phyloP scores from a whole-genome alignment of 1,140 invertebrate species.

The Leptinotarsa defecta region DNA sequence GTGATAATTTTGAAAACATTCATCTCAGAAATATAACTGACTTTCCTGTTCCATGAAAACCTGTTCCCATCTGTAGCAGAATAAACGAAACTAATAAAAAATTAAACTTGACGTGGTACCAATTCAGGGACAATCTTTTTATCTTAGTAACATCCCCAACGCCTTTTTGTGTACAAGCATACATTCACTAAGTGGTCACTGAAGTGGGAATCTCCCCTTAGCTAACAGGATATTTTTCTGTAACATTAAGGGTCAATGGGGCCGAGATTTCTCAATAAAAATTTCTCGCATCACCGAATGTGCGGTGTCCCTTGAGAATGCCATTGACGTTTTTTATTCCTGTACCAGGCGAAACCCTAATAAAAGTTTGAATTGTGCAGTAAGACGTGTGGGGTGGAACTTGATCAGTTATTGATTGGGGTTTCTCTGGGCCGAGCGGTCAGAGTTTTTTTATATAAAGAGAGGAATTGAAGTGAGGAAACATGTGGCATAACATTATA shows the following conservation, averaged over 20 bases:
- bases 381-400: neutral
- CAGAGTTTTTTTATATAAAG: neutral
- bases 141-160: neutral
- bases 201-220: conserved; percentile 14
- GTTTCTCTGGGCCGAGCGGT: neutral
- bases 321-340: conserved; percentile 23
- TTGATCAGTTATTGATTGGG: neutral
- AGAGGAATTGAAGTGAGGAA: too few relatives aligned
- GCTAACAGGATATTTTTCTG: conserved; percentile 17
- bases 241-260: conserved; percentile 20
- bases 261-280: conserved; percentile 23
- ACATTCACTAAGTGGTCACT: conserved; percentile 19
- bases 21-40: too few relatives aligned
- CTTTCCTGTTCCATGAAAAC: too few relatives aligned
- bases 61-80: too few relatives aligned
- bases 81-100: too few relatives aligned
- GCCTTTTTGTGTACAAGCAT: conserved; percentile 6
- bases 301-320: conserved; percentile 5
- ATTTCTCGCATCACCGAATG: conserved; percentile 1
- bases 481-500: too few relatives aligned
- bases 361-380: neutral
- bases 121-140: neutral
- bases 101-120: too few relatives aligned
- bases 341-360: neutral
- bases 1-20: too few relatives aligned